Evolutionary conservation across 37 sponge, comb jelly and placozoan genomes (phyloP).

Genomic region (Amphimedon queenslandica): DNA sequence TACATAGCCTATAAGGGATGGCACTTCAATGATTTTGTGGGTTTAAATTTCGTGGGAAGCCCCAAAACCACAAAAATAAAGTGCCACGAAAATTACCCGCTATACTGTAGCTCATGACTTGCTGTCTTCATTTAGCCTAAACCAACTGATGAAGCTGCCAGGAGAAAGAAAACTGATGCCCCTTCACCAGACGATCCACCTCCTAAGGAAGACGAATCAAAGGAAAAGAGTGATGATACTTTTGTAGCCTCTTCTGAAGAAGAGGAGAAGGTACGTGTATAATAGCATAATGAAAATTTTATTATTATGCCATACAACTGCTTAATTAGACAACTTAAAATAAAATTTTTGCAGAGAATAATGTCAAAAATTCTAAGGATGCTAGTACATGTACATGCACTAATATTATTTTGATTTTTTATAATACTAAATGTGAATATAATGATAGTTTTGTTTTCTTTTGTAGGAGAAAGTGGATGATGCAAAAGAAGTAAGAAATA

Average conservation of each 20-base stretch:
- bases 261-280: slow-evolving; percentile 4
- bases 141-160: slow-evolving; percentile 58
- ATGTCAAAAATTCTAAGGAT: slow-evolving; percentile 21
- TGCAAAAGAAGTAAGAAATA: too few species aligned
- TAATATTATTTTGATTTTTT: neutral
- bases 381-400: neutral
- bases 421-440: too few species aligned
- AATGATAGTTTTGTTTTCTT: too few species aligned
- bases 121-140: too few species aligned
- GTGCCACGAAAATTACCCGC: neutral
- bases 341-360: neutral
- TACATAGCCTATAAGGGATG: too few species aligned
- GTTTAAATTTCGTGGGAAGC: too few species aligned
- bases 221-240: slow-evolving; percentile 24
- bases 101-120: neutral
- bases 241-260: slow-evolving; percentile 16
- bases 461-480: too few species aligned
- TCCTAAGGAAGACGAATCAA: neutral
- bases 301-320: neutral
- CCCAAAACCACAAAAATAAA: neutral
- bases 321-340: neutral
- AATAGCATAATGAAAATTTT: neutral
- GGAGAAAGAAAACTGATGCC: slow-evolving; percentile 81
- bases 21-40: too few species aligned
- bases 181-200: slow-evolving; percentile 79